These are phyloP conservation scores for Dufourea novaeangliae DNA, from an alignment of 1,140 invertebrate genomes.

Conservation along the genomic window DNA sequence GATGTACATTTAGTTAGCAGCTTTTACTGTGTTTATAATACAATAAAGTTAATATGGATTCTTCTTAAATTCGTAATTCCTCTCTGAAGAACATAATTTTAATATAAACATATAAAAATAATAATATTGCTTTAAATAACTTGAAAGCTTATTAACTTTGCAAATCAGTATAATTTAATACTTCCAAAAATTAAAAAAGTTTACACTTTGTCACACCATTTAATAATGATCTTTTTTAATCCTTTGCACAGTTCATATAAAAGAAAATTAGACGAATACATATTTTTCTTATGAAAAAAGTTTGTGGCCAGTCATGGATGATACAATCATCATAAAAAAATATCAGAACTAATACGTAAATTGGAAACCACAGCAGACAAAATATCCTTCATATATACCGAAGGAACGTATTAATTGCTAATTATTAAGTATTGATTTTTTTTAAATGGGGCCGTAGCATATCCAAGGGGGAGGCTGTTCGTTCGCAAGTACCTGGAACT, in stretches of 20 bases:
- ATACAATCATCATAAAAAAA: background rate
- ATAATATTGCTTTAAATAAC: no score
- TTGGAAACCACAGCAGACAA: slow-evolving; percentile 1
- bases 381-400: slow-evolving; percentile 32
- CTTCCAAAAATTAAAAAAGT: background rate
- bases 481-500: slow-evolving; percentile 67
- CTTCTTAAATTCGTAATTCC: background rate
- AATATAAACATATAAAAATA: no score
- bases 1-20: slow-evolving; percentile 1
- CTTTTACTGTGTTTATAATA: background rate
- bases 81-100: no score
- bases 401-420: slow-evolving; percentile 76
- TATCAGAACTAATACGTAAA: background rate
- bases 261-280: background rate
- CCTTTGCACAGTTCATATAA: no score
- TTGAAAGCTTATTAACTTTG: background rate
- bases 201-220: background rate
- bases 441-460: slow-evolving; percentile 75
- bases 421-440: slow-evolving; percentile 82
- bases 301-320: background rate
- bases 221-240: background rate
- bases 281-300: background rate
- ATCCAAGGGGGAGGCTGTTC: slow-evolving; percentile 60
- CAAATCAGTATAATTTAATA: background rate
- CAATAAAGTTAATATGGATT: background rate